These are phyloP conservation scores for Lepidochrysops patricia DNA, from an alignment of 2,888 invertebrate genomes.

Conservation along the genomic window DNA sequence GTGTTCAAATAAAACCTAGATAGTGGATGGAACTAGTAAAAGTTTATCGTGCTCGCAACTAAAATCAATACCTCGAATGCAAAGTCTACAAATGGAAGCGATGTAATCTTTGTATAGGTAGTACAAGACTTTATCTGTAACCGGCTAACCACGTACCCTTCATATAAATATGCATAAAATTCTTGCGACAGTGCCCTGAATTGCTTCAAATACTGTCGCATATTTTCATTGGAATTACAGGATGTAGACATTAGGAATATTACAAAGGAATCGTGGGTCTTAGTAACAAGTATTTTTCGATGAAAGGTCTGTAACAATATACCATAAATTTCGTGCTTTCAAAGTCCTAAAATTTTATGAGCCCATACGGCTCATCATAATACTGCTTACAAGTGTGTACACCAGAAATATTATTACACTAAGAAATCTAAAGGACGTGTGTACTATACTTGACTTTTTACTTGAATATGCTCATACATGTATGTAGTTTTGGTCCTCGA, in stretches of 20 bases:
- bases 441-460: no score
- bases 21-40: conserved; percentile 10
- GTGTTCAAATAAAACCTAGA: conserved; percentile 7
- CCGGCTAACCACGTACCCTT: conserved; percentile 36
- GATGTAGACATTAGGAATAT: neutral
- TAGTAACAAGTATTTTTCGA: neutral
- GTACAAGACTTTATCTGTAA: neutral
- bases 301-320: no score
- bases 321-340: no score
- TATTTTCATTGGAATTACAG: neutral
- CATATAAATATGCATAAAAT: conserved; percentile 72
- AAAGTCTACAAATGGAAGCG: conserved; percentile 3
- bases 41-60: conserved; percentile 8
- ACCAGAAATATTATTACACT: no score
- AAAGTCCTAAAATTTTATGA: no score
- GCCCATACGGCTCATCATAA: no score
- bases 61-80: conserved; percentile 10
- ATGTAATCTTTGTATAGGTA: conserved; percentile 8
- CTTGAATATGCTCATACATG: no score
- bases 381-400: no score
- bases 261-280: neutral
- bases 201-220: conserved; percentile 39
- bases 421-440: no score
- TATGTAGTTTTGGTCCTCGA: no score
- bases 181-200: conserved; percentile 44